Evolutionary conservation across 2,888 invertebrate genomes (phyloP).

Genomic region (Sinhomidia bicolor): DNA sequence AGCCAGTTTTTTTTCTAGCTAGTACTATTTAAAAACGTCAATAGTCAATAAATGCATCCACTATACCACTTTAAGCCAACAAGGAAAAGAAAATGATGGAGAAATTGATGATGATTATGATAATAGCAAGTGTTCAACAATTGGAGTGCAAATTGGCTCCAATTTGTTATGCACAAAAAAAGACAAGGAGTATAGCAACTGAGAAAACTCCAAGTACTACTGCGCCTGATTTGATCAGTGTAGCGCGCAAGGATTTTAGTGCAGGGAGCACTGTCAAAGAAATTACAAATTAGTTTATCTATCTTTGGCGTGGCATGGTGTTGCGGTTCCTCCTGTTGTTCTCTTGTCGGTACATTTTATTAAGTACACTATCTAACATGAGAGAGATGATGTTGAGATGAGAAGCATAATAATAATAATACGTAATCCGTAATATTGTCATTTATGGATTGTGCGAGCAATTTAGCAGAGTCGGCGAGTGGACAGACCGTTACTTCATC

Average conservation of each 20-base stretch:
- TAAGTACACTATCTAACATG: neutral
- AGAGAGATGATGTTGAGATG: neutral
- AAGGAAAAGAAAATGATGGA: constrained; percentile 8
- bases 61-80: neutral
- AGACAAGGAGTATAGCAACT: neutral
- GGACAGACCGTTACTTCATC: constrained; percentile 31
- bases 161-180: constrained; percentile 54
- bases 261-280: neutral
- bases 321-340: constrained; percentile 37
- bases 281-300: constrained; percentile 50
- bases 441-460: constrained; percentile 41
- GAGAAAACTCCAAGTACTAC: too few species aligned
- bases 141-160: constrained; percentile 68
- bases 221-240: neutral
- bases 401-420: neutral
- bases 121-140: constrained; percentile 6
- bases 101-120: neutral
- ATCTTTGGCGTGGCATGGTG: constrained; percentile 45
- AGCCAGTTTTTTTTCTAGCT: constrained; percentile 31
- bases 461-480: constrained; percentile 18
- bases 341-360: constrained; percentile 18
- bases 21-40: constrained; percentile 17
- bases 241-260: neutral
- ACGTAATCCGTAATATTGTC: constrained; percentile 31
- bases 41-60: constrained; percentile 31